Conservation (phyloP, 2,888 invertebrate genomes). For the Sinodicranocentrus sp. region DNA sequence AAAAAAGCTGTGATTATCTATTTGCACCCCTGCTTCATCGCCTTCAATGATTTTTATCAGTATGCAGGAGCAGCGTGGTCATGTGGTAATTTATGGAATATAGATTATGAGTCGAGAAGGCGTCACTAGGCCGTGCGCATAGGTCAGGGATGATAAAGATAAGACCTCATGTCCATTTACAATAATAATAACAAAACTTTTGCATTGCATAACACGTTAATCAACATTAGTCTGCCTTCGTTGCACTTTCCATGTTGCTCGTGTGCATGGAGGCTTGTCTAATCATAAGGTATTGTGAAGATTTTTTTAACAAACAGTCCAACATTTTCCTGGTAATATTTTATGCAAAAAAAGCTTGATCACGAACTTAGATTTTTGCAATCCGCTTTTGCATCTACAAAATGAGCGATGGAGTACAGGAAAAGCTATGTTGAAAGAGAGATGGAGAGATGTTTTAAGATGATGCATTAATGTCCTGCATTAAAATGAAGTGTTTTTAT, state of each 20-base stretch:
- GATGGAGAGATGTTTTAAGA: too few relatives aligned
- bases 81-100: conserved; percentile 27
- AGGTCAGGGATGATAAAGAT: conserved; percentile 38
- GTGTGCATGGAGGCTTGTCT: too few relatives aligned
- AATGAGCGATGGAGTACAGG: too few relatives aligned
- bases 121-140: conserved; percentile 28
- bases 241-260: too few relatives aligned
- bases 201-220: too few relatives aligned
- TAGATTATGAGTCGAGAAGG: conserved; percentile 23
- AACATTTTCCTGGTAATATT: conserved; percentile 3
- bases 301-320: too few relatives aligned
- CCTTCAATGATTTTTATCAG: conserved; percentile 8
- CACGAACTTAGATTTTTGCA: conserved; percentile 1
- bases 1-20: neutral
- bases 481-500: too few relatives aligned
- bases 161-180: neutral
- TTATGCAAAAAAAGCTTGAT: neutral
- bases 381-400: too few relatives aligned
- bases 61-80: neutral
- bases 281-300: too few relatives aligned
- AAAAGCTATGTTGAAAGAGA: too few relatives aligned
- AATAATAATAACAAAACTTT: neutral
- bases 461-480: too few relatives aligned
- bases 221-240: neutral
- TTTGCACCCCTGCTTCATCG: neutral